A percentile compares a stretch with the other conserved stretches of the same genome.
Conservation (phyloP, 2,797 vertebrate genomes). For the Gila robusta region DNA sequence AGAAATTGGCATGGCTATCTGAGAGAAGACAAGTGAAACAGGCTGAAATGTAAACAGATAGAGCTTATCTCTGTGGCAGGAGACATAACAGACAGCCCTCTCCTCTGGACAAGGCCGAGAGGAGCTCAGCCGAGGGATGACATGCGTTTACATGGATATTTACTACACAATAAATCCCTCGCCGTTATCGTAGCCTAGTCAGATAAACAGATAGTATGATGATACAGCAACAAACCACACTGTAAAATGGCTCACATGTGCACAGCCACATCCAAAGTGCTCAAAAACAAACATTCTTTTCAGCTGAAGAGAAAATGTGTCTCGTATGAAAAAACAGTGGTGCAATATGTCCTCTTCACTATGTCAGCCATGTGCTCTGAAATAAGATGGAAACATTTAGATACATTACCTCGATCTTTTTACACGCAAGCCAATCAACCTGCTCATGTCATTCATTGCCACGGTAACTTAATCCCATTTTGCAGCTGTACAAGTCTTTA, state of each 20-base stretch:
- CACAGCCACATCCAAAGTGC: not conserved
- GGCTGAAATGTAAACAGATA: slow-evolving; percentile 71
- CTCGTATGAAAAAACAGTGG: not conserved
- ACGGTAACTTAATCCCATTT: slow-evolving; percentile 82
- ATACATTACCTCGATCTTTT: slow-evolving; percentile 69
- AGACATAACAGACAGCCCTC: slow-evolving; percentile 65
- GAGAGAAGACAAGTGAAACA: slow-evolving; percentile 43
- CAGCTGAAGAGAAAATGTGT: not conserved
- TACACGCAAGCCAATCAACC: slow-evolving; percentile 75
- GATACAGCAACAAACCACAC: slow-evolving; percentile 44
- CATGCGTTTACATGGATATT: slow-evolving; percentile 51
- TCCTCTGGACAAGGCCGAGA: slow-evolving; percentile 60
- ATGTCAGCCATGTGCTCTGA: slow-evolving; percentile 48
- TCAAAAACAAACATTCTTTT: not conserved
- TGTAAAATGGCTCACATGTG: slow-evolving; percentile 18
- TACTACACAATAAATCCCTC: slow-evolving; percentile 43
- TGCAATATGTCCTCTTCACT: slow-evolving; percentile 47
- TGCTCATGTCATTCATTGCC: slow-evolving; percentile 86
- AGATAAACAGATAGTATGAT: slow-evolving; percentile 29
- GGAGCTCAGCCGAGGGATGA: slow-evolving; percentile 34
- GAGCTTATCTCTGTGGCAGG: slow-evolving; percentile 72
- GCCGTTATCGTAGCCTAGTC: slow-evolving; percentile 25
- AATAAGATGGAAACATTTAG: slow-evolving; percentile 67
- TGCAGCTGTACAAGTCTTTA: slow-evolving; percentile 84
- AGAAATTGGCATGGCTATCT: slow-evolving; percentile 46